Evolutionary conservation across 2,113 vertebrate species (phyloP).

Genomic region (Megaceryle maxima): DNA sequence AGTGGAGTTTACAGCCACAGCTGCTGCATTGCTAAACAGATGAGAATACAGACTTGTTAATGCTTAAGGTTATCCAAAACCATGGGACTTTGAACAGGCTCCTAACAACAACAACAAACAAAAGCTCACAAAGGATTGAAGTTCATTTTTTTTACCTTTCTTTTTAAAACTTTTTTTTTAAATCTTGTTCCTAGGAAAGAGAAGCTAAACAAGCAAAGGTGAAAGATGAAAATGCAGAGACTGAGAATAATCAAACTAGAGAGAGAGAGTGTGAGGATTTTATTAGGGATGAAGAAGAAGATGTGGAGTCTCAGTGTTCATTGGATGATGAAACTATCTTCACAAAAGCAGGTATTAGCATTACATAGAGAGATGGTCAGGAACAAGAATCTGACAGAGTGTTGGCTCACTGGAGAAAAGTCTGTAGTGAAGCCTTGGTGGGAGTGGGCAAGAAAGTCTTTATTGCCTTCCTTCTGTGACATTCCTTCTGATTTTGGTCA

Average conservation of each 20-base stretch:
- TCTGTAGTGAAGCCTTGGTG: neutral
- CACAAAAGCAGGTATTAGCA: slow-evolving; percentile 84
- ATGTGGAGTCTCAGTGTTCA: slow-evolving; percentile 80
- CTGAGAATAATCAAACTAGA: neutral
- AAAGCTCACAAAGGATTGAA: neutral
- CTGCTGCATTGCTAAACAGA: neutral
- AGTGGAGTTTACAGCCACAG: neutral
- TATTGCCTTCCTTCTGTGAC: neutral
- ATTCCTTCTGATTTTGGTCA: neutral
- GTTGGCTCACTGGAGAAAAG: neutral
- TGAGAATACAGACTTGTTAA: neutral
- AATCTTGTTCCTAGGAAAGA: slow-evolving; percentile 72
- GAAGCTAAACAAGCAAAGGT: slow-evolving; percentile 45
- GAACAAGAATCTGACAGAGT: neutral
- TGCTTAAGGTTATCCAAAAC: neutral
- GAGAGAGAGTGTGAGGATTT: slow-evolving; percentile 47
- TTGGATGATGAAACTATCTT: slow-evolving; percentile 86
- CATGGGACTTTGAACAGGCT: neutral
- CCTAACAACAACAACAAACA: neutral
- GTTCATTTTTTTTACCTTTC: neutral
- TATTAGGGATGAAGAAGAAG: slow-evolving; percentile 40
- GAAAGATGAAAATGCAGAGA: neutral
- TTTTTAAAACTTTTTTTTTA: neutral
- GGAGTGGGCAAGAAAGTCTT: neutral
- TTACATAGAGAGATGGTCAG: neutral